These are phyloP conservation scores for Nymphalis c-album DNA, from an alignment of 2,888 invertebrate species.

Conservation along the genomic window DNA sequence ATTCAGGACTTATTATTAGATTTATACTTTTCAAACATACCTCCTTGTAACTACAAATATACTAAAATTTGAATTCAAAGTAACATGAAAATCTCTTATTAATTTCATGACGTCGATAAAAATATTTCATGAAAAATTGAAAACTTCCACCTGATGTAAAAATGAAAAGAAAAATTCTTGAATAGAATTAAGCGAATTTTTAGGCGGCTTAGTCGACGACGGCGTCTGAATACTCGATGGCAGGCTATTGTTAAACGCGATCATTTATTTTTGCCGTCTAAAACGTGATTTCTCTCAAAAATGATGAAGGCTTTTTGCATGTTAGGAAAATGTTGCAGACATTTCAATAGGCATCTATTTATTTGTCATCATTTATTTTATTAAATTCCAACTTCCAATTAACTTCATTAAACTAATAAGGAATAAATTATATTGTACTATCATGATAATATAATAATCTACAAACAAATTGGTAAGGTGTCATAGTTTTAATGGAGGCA, in stretches of 20 bases:
- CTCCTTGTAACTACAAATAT: too few species aligned
- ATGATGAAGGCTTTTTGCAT: conserved; percentile 30
- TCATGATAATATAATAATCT: neutral
- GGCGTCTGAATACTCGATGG: conserved; percentile 33
- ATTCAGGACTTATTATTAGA: too few species aligned
- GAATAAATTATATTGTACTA: neutral
- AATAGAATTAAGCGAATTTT: conserved; percentile 51
- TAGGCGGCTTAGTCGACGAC: conserved; percentile 45
- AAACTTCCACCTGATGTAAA: conserved; percentile 23
- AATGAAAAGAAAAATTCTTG: conserved; percentile 46
- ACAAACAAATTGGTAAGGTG: too few species aligned
- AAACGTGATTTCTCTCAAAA: conserved; percentile 35
- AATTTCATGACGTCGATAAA: conserved; percentile 18
- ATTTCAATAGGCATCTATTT: neutral
- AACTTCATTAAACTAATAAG: neutral
- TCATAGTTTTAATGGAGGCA: too few species aligned
- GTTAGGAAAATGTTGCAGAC: conserved; percentile 20
- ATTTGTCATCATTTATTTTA: neutral
- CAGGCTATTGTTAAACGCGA: conserved; percentile 33
- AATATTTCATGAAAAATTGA: conserved; percentile 21
- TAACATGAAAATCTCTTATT: neutral
- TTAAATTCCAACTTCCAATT: too few species aligned
- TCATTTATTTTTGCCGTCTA: conserved; percentile 38
- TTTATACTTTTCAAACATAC: too few species aligned
- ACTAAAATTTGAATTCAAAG: neutral